Conservation (phyloP, 1,140 invertebrate species). For the Drosophila guanche region DNA sequence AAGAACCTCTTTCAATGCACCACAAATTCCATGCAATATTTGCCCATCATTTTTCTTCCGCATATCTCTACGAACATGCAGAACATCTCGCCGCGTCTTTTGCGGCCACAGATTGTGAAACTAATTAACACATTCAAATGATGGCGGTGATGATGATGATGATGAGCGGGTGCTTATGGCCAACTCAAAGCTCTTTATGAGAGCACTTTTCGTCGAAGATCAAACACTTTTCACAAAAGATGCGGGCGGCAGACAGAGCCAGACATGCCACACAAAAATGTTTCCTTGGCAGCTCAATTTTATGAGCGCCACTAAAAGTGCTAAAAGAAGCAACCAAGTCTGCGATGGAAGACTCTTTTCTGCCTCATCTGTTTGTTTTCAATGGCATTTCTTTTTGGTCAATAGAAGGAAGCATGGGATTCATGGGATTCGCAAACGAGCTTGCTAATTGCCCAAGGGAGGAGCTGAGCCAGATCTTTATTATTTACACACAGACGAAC, state of each 20-base stretch:
- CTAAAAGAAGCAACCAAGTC: slow-evolving; percentile 16
- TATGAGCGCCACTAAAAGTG: slow-evolving; percentile 63
- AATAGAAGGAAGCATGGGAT: slow-evolving; percentile 45
- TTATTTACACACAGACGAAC: slow-evolving; percentile 51
- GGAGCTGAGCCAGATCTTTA: slow-evolving; percentile 24
- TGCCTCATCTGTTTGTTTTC: slow-evolving; percentile 67
- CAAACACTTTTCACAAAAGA: slow-evolving; percentile 57
- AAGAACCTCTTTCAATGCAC: no score
- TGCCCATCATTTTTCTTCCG: slow-evolving; percentile 17
- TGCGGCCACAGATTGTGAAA: slow-evolving; percentile 11
- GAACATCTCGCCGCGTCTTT: slow-evolving; percentile 21
- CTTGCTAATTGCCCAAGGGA: slow-evolving; percentile 54
- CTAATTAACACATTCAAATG: slow-evolving; percentile 33
- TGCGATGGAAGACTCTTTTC: background rate
- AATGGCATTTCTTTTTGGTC: slow-evolving; percentile 62
- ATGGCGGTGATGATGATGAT: slow-evolving; percentile 17
- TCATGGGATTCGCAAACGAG: slow-evolving; percentile 56
- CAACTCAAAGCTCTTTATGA: slow-evolving; percentile 49
- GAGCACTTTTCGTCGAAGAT: slow-evolving; percentile 43
- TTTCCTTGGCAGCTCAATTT: slow-evolving; percentile 61
- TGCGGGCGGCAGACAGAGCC: no score
- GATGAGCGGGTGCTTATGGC: slow-evolving; percentile 36
- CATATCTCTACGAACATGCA: slow-evolving; percentile 9
- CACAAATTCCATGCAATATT: no score
- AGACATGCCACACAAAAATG: slow-evolving; percentile 36